Conservation (phyloP, 2,888 invertebrate species). For the Sphaerophoria rueppellii region DNA sequence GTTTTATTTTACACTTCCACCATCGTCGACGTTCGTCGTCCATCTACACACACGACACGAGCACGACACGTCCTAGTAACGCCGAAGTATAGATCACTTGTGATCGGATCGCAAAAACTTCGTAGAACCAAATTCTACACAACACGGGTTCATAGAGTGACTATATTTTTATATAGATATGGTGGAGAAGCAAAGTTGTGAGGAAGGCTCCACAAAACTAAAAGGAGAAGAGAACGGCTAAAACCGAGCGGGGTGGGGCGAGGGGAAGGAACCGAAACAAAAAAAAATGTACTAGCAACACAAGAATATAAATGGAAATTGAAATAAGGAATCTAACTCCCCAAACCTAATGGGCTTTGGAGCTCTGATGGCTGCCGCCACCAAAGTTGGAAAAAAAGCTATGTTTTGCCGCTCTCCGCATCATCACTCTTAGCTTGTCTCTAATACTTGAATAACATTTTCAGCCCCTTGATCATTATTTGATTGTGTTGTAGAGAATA, state of each 20-base stretch:
- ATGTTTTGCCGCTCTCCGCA: background rate
- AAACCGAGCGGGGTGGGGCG: constrained; percentile 26
- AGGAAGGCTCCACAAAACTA: constrained; percentile 44
- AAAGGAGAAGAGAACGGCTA: background rate
- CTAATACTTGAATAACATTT: constrained; percentile 63
- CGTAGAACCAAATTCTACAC: constrained; percentile 64
- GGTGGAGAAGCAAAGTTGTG: constrained; percentile 50
- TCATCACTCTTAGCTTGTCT: constrained; percentile 44
- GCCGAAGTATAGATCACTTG: constrained; percentile 72
- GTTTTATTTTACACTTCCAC: constrained; percentile 67
- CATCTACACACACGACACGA: constrained; percentile 73
- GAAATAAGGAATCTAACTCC: constrained; percentile 73
- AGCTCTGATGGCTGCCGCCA: constrained; percentile 40
- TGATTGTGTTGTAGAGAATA: constrained; percentile 20
- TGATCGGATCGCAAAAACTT: constrained; percentile 73
- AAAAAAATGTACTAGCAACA: constrained; percentile 26
- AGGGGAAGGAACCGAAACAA: constrained; percentile 4
- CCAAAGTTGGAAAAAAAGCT: constrained; percentile 23
- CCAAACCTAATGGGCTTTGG: constrained; percentile 71
- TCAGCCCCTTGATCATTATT: constrained; percentile 59
- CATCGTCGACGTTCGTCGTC: constrained; percentile 66
- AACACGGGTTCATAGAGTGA: constrained; percentile 42
- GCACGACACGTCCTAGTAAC: constrained; percentile 73
- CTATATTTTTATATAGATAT: background rate
- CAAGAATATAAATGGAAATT: constrained; percentile 45